Base-by-base conservation (phyloP, 2,888 invertebrate genomes). In the Melanostoma scalare region DNA sequence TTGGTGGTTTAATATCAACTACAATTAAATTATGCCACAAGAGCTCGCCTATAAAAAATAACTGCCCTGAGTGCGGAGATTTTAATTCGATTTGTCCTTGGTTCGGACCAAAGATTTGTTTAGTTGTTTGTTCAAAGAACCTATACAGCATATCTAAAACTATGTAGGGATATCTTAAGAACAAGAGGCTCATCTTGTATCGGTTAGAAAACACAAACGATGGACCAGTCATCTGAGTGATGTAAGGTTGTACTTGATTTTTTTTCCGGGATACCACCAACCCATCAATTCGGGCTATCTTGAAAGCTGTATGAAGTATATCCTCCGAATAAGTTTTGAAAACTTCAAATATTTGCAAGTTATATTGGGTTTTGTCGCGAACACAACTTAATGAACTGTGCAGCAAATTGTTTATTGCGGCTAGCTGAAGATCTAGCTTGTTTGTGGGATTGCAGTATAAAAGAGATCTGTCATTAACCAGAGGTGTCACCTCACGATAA, bases 321-420 rank as follows among this genome's bases (percentile, higher is more conserved):
- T 92, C 91, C 85, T 96, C 95, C 0, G 95, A 93, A 89, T 94
- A 96, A 85, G 94, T 94, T 86, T 94, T 94, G 87, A 95, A 95
- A 10, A 96, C 93, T 87, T 93, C 93, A 86, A 94, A 95, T 79
- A 96, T 91, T 85, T 95, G 95, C 86, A 94, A 93, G 0, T 94
- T 93, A 89, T 94, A 94, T 0, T 93, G 93, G 0, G 93, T 92
- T 87, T 94, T 94, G 86, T 95, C 94, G 74, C 93, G 92, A 50
- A 91, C 90, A 87, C 93, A 93, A 75, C 93, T 93, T 87, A 96
- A 91, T 0, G 94, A 94, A 85, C 95, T 94, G 89, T 96, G 94
- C 63, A 94, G 93, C 0, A 95, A 89, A 46, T 86, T 87, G 30
- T 87, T 86, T 0, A 89, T 88, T 0, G 89, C 85, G 10, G 84